A percentile compares a stretch with the other conserved stretches of the same genome.
These are phyloP conservation scores for Lophotis ruficrista DNA, from an alignment of 2,113 vertebrate genomes.

Conservation along the genomic window DNA sequence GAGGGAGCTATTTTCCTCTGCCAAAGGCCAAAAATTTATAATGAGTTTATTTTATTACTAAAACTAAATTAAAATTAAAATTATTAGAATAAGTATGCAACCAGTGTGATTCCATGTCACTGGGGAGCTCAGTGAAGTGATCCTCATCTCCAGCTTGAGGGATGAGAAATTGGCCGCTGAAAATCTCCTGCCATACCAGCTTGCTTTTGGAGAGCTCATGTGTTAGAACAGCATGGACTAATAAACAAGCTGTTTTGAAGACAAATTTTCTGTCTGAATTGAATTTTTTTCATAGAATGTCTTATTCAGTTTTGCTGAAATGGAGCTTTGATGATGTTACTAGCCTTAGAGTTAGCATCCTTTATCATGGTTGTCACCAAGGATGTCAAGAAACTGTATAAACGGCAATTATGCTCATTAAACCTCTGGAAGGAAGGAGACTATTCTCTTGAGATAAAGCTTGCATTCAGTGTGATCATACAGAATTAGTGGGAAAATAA, in stretches of 20 bases:
- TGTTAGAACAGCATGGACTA: not conserved
- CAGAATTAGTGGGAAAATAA: not conserved
- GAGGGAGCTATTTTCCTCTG: not conserved
- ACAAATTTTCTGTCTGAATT: not conserved
- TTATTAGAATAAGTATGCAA: not conserved
- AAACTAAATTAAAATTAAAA: not conserved
- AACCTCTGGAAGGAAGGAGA: not conserved
- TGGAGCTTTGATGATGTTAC: not conserved
- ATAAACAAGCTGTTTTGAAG: not conserved
- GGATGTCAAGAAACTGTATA: not conserved
- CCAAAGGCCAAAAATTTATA: not conserved
- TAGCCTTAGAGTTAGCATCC: not conserved
- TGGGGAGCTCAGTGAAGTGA: not conserved
- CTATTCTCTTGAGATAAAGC: not conserved
- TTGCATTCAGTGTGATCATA: not conserved
- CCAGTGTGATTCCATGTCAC: not conserved
- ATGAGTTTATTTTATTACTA: not conserved
- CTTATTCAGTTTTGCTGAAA: not conserved
- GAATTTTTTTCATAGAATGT: not conserved
- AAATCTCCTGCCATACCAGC: not conserved
- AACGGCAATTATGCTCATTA: not conserved
- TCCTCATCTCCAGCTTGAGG: not conserved
- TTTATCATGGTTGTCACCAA: not conserved
- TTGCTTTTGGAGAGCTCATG: not conserved
- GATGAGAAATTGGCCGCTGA: not conserved